Evolutionary conservation across 2,888 invertebrate species (phyloP), one percentile per base, ranked within the genome.

Genomic region (Dolichopus griseipennis): DNA sequence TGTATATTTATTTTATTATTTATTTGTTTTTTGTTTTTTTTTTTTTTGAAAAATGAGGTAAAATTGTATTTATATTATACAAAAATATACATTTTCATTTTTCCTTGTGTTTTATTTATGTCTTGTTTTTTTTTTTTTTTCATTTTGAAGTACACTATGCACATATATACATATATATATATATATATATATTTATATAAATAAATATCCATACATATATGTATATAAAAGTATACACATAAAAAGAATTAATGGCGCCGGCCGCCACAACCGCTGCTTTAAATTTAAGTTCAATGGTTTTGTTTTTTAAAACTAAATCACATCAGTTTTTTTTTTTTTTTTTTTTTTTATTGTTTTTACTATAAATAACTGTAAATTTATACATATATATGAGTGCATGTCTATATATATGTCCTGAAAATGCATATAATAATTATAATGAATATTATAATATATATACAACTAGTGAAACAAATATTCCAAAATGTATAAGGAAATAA

Each of bases 11-110:
- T 5, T 27, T 27, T 27, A 27, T 27, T 27, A 37, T 8, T 34
- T 37, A 37, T 37, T n/a, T 5, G 1, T 37, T 12, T 7, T 37
- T 52, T 52, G n/a, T n/a, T 52, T 18, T 18, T 52, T 52, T 18
- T 52, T 18, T 52, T 52, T 52, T 52, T 18, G 18, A 52, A 52
- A 52, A 52, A 52, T 52, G 52, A 52, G 52, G 52, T 52, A 52
- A 52, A 52, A 52, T 52, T 18, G 52, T 52, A 52, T 62, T 62
- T 22, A 62, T n/a, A 61, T n/a, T n/a, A 61, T 20, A 61, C 61
- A 21, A n/a, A n/a, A n/a, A n/a, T n/a, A n/a, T n/a, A n/a, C n/a
- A n/a, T n/a, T n/a, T n/a, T n/a, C n/a, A n/a, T n/a, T n/a, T 61
- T 27, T 64, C 33, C 34, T 27, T 64, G 1, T 63, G 7, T 33